phyloP scores from a whole-genome alignment of 1,140 invertebrate genomes.

The Drosophila ironensis region DNA sequence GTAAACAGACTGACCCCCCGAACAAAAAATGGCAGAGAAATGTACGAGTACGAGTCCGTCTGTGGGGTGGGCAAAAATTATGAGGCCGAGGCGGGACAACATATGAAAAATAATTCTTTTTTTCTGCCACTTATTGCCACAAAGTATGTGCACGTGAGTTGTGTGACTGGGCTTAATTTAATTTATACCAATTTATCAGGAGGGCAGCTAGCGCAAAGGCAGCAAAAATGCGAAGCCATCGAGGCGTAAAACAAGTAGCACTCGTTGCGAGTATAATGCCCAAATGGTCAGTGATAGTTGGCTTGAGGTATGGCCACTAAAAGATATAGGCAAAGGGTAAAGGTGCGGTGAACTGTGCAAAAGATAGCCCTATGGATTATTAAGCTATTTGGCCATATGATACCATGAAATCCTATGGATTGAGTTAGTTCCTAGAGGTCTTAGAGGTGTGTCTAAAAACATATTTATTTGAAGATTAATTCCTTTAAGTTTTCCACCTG shows the following conservation, averaged over 20 bases:
- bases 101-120: conserved; percentile 74
- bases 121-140: conserved; percentile 57
- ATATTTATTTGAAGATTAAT: too few relatives aligned
- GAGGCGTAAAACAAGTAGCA: conserved; percentile 58
- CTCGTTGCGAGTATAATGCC: conserved; percentile 5
- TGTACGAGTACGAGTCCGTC: too few relatives aligned
- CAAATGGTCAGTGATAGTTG: conserved; percentile 7
- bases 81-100: conserved; percentile 35
- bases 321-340: background rate
- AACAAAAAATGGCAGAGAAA: conserved; percentile 44
- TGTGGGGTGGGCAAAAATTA: conserved; percentile 49
- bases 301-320: background rate
- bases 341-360: background rate
- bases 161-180: conserved; percentile 66
- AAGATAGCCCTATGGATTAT: background rate
- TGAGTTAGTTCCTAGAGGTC: too few relatives aligned
- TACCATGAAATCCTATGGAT: too few relatives aligned
- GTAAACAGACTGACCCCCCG: conserved; percentile 62
- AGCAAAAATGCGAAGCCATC: conserved; percentile 50
- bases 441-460: too few relatives aligned
- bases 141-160: conserved; percentile 29
- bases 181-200: conserved; percentile 75
- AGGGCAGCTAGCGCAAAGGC: conserved; percentile 9
- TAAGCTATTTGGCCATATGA: too few relatives aligned
- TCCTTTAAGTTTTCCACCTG: too few relatives aligned